Conservation (phyloP, 2,797 vertebrate species). For the Urocyon cinereoargenteus region DNA sequence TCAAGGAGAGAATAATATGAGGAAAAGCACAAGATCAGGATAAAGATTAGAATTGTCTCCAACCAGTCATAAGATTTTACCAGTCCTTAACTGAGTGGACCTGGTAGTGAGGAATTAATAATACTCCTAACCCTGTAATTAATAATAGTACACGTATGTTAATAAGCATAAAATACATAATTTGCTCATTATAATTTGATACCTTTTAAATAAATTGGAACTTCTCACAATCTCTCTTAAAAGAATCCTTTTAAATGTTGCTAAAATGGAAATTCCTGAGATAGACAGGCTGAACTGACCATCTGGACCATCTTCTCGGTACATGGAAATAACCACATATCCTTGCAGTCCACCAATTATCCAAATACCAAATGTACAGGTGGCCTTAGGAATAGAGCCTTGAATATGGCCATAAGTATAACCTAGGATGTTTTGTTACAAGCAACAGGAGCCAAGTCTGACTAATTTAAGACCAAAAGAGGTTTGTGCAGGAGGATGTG, state of each 20-base stretch:
- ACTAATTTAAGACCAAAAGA: background rate
- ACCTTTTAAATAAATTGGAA: slow-evolving; percentile 17
- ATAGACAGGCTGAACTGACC: background rate
- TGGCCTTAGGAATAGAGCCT: background rate
- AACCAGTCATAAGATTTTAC: background rate
- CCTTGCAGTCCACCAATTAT: background rate
- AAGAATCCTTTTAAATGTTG: background rate
- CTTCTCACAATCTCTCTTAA: background rate
- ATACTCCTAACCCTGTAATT: background rate
- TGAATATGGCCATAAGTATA: background rate
- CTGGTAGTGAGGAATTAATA: background rate
- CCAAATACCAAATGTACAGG: background rate
- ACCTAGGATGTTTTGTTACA: background rate
- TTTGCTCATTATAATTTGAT: background rate
- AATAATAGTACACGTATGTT: background rate
- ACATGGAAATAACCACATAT: background rate
- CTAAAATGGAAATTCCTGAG: background rate
- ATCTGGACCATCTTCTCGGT: background rate
- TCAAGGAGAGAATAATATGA: background rate
- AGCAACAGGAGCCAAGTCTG: background rate
- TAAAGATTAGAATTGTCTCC: background rate
- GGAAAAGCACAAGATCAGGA: background rate
- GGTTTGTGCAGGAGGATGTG: background rate
- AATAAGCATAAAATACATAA: background rate
- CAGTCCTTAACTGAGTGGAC: background rate